Percentiles rank a stretch among this genome's conserved stretches.
Evolutionary conservation across 2,888 invertebrate species (phyloP).

Genomic region (Pyrrhia umbra): DNA sequence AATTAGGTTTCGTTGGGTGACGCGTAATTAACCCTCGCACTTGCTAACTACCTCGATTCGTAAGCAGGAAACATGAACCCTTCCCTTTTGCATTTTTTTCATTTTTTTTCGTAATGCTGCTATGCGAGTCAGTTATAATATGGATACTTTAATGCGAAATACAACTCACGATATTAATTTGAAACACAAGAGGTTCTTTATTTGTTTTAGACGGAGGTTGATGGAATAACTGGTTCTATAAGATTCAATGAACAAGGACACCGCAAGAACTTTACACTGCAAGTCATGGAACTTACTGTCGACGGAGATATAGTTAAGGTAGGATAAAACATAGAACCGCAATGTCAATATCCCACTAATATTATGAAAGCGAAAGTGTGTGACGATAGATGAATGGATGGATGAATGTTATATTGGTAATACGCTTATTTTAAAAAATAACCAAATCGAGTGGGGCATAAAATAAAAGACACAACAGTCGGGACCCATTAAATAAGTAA

Average conservation of each 20-base stretch:
- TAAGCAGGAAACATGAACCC: conserved; percentile 56
- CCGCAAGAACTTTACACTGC: conserved; percentile 96
- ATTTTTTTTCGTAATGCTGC: conserved; percentile 26
- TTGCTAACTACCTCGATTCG: conserved; percentile 65
- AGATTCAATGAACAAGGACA: conserved; percentile 96
- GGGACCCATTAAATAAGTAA: too few species aligned
- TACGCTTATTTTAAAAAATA: too few species aligned
- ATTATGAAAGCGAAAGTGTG: neutral
- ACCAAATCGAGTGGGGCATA: too few species aligned
- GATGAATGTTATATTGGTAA: too few species aligned
- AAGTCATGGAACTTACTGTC: conserved; percentile 97
- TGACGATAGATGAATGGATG: too few species aligned
- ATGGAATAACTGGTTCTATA: conserved; percentile 96
- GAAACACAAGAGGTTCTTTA: conserved; percentile 70
- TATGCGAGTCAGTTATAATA: conserved; percentile 12
- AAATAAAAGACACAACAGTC: too few species aligned
- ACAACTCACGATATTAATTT: conserved; percentile 60
- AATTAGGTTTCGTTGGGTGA: conserved; percentile 76
- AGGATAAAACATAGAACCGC: conserved; percentile 57
- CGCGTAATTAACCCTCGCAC: conserved; percentile 73
- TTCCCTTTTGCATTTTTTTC: conserved; percentile 46
- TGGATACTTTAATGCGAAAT: neutral
- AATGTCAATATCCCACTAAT: conserved; percentile 8
- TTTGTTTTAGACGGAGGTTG: conserved; percentile 94
- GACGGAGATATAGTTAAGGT: conserved; percentile 96